phyloP scores from a whole-genome alignment of 1,140 invertebrate species.

The Neodiprion fabricii region DNA sequence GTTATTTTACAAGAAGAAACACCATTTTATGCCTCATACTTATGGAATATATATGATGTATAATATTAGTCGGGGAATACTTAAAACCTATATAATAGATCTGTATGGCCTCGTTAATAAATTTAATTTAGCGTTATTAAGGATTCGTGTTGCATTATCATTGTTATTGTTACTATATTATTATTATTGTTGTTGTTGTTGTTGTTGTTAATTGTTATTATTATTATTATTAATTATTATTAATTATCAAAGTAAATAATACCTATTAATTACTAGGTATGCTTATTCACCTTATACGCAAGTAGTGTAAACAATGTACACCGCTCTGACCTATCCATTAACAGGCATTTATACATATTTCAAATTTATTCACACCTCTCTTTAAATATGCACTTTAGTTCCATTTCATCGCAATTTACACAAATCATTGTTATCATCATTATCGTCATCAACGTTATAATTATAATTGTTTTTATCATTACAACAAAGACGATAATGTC shows the following conservation, averaged over 20 bases:
- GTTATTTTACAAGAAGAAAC: neutral
- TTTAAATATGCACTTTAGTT: conserved; percentile 30
- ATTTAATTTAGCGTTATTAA: conserved; percentile 7
- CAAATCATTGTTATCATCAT: conserved; percentile 3
- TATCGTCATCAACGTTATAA: conserved; percentile 32
- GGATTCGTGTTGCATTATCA: conserved; percentile 31
- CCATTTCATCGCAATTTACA: neutral
- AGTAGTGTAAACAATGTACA: neutral
- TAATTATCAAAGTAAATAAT: neutral
- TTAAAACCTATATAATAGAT: conserved; percentile 28
- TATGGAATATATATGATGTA: neutral
- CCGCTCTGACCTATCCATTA: neutral
- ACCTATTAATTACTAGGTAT: neutral
- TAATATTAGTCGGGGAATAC: too few species aligned
- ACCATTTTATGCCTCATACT: neutral
- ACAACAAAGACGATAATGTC: neutral
- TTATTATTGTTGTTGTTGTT: conserved; percentile 10
- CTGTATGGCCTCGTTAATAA: conserved; percentile 35
- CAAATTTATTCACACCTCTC: neutral
- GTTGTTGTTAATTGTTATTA: neutral
- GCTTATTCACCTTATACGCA: neutral
- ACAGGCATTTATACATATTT: neutral
- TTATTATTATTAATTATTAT: neutral
- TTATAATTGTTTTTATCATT: conserved; percentile 26
- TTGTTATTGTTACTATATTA: conserved; percentile 17